phyloP scores from a whole-genome alignment of 2,888 invertebrate genomes.

The Punctoribates punctum region DNA sequence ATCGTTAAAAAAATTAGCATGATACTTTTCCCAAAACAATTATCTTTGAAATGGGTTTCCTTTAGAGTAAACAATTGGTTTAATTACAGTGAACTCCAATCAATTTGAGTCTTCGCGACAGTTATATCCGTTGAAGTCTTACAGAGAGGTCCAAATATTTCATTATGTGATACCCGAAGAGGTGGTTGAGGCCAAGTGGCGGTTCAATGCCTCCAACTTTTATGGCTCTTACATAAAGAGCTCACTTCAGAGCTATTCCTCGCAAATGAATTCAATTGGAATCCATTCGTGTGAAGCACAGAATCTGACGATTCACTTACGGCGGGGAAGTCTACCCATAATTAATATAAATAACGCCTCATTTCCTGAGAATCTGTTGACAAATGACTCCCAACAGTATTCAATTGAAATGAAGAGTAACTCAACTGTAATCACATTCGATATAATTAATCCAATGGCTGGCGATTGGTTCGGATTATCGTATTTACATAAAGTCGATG shows the following conservation, averaged over 20 bases:
- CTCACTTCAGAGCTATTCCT: conserved; percentile 13
- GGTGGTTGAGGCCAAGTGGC: conserved; percentile 56
- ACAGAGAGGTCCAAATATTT: conserved; percentile 61
- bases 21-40: too few relatives aligned
- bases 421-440: conserved; percentile 48
- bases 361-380: conserved; percentile 63
- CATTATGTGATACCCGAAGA: conserved; percentile 61
- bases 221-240: conserved; percentile 50
- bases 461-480: conserved; percentile 55
- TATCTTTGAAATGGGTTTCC: too few relatives aligned
- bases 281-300: conserved; percentile 21
- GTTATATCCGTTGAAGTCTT: conserved; percentile 56
- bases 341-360: conserved; percentile 74
- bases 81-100: conserved; percentile 34
- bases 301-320: conserved; percentile 60
- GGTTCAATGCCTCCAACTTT: conserved; percentile 37
- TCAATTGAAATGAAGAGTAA: conserved; percentile 51
- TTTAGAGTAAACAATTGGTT: neutral
- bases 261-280: neutral
- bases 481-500: conserved; percentile 57
- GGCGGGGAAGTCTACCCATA: conserved; percentile 76
- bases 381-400: conserved; percentile 51
- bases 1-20: too few relatives aligned
- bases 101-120: conserved; percentile 50
- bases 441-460: conserved; percentile 52